Percentiles rank a stretch among this genome's conserved stretches.
These are phyloP conservation scores for Toxotes jaculatrix DNA, from an alignment of 2,113 vertebrate genomes.

Conservation along the genomic window DNA sequence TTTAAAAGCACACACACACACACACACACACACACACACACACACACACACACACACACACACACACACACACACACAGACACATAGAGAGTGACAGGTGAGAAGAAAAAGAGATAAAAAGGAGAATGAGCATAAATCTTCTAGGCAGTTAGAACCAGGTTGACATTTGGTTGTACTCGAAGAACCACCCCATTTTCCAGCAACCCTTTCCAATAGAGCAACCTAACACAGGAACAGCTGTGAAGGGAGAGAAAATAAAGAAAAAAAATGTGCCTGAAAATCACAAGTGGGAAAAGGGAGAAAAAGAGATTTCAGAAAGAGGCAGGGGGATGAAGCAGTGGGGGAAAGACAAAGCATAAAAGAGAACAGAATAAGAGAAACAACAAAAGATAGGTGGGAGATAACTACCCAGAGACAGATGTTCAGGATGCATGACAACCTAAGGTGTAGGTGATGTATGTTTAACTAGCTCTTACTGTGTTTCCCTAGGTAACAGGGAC, in stretches of 20 bases:
- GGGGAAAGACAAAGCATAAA: constrained; percentile 4
- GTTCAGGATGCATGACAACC: constrained; percentile 31
- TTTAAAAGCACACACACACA: constrained; percentile 68
- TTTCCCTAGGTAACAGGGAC: constrained; percentile 38
- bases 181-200: constrained; percentile 16
- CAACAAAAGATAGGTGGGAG: constrained; percentile 36
- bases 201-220: constrained; percentile 15
- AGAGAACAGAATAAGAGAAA: constrained; percentile 29
- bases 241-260: background rate
- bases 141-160: constrained; percentile 11
- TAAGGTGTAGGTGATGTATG: constrained; percentile 26
- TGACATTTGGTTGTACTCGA: constrained; percentile 13
- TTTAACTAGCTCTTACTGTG: constrained; percentile 49
- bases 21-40: constrained; percentile 33
- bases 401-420: constrained; percentile 41
- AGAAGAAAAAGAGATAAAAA: constrained; percentile 21
- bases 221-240: background rate
- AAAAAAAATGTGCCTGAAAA: constrained; percentile 12
- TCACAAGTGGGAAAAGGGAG: constrained; percentile 8
- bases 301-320: constrained; percentile 29
- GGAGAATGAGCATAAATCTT: constrained; percentile 26
- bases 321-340: background rate
- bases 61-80: constrained; percentile 39
- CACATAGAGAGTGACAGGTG: constrained; percentile 22
- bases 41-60: constrained; percentile 46